Base-by-base conservation (phyloP, 2,888 invertebrate species). In the Mesorhabditis belari region DNA sequence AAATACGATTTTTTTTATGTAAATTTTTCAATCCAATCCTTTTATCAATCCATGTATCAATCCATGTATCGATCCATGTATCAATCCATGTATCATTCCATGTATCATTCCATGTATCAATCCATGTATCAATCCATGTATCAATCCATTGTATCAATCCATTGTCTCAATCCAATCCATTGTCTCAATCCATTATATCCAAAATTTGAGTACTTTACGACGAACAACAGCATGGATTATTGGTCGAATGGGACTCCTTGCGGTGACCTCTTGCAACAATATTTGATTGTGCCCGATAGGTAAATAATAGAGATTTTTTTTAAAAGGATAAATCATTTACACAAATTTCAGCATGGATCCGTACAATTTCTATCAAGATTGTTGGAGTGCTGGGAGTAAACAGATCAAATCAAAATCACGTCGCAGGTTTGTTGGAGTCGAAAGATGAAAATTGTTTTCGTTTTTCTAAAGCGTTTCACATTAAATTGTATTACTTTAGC, bases 321-420 rank as follows among this genome's bases (percentile, higher is more conserved):
- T n/a, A 35, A 17, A 1, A 9, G 44, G 12, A 35, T 17, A 35
- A 35, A 17, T 35, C n/a, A 35, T n/a, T n/a, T 6, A 23, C 17
- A 53, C 2, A 21, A 29, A 19, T 58, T 66, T 21, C 52, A 67
- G 67, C 49, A 69, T 73, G 53, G 71, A 75, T 51, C 67, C 67
- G 53, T 77, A 77, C 70, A 75, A 77, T 59, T 76, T 66, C 64
- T 77, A 77, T 50, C 73, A 73, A 59, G 76, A 76, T 51, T 77
- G 77, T 58, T 77, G 76, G 12, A 35, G 44, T n/a, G 44, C n/a
- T n/a, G n/a, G n/a, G n/a, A n/a, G n/a, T n/a, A n/a, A n/a, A n/a
- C n/a, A n/a, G n/a, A n/a, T n/a, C n/a, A n/a, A n/a, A n/a, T n/a
- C n/a, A n/a, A n/a, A n/a, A n/a, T n/a, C n/a, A n/a, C n/a, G n/a